These are phyloP conservation scores for Gastrophryne carolinensis DNA, from an alignment of 2,797 vertebrate genomes.

Conservation along the genomic window DNA sequence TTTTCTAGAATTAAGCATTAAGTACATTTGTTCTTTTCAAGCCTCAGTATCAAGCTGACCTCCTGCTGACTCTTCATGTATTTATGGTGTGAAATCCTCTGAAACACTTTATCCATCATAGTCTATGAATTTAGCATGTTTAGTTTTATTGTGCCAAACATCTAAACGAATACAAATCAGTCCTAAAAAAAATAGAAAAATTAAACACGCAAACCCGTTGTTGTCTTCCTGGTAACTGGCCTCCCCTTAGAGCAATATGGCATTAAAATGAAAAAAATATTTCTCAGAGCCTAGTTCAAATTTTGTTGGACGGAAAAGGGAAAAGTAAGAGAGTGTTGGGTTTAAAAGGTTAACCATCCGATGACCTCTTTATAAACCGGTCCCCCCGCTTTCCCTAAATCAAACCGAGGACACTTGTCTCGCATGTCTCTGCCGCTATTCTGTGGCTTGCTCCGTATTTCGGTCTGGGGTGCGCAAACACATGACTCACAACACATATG, in stretches of 20 bases:
- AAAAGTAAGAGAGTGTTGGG: neutral
- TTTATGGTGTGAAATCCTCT: constrained; percentile 1
- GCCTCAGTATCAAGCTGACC: neutral
- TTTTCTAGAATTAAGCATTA: too few relatives aligned
- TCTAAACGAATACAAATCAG: constrained; percentile 10
- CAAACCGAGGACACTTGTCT: constrained; percentile 31
- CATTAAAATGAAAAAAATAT: neutral
- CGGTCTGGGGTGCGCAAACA: constrained; percentile 31
- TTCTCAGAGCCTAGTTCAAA: neutral
- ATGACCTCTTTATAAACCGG: constrained; percentile 11
- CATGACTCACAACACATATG: constrained; percentile 45
- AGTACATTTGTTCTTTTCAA: neutral
- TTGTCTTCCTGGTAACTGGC: neutral
- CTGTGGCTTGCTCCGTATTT: constrained; percentile 27
- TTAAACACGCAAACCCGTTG: neutral
- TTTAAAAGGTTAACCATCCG: neutral
- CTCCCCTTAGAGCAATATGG: neutral
- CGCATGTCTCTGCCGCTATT: neutral
- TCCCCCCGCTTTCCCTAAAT: neutral
- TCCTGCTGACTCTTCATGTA: neutral
- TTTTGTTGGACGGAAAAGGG: neutral
- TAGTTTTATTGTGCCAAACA: constrained; percentile 8
- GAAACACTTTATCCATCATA: neutral
- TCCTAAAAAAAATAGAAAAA: neutral
- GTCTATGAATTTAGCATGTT: constrained; percentile 29